Conservation (phyloP, 2,797 vertebrate species). For the Scleropages formosus region DNA sequence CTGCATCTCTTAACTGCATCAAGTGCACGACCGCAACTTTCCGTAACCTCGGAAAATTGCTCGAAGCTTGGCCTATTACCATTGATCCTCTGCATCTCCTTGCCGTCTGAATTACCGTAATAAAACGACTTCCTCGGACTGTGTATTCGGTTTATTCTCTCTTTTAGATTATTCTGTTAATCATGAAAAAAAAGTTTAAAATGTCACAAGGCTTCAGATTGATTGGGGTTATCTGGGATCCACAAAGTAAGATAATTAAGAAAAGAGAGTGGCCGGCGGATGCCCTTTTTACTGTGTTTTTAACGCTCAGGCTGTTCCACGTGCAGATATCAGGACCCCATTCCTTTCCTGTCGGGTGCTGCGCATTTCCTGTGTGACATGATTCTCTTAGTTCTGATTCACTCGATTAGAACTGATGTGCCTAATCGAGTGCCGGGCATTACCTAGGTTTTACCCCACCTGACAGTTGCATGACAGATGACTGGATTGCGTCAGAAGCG, state of each 20-base stretch:
- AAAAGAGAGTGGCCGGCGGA: too few species aligned
- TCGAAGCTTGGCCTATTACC: background rate
- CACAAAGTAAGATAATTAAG: too few species aligned
- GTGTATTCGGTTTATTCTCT: background rate
- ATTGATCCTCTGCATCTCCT: background rate
- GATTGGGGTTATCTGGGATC: too few species aligned
- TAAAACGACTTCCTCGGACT: background rate
- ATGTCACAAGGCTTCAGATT: too few species aligned
- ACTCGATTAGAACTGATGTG: background rate
- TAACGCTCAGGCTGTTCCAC: too few species aligned
- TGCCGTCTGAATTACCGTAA: background rate
- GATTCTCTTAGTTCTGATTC: too few species aligned
- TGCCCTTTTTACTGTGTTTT: too few species aligned
- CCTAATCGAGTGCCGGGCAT: too few species aligned
- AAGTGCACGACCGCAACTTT: background rate
- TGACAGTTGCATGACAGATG: background rate
- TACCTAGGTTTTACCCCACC: background rate
- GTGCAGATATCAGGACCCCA: too few species aligned
- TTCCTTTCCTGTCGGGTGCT: too few species aligned
- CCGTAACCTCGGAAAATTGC: background rate
- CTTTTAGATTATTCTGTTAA: background rate
- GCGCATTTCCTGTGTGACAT: too few species aligned
- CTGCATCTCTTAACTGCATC: conserved; percentile 32
- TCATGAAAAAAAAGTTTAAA: background rate
- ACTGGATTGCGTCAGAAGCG: background rate